Conservation (phyloP, 2,113 vertebrate species). For the Plotosus lineatus region DNA sequence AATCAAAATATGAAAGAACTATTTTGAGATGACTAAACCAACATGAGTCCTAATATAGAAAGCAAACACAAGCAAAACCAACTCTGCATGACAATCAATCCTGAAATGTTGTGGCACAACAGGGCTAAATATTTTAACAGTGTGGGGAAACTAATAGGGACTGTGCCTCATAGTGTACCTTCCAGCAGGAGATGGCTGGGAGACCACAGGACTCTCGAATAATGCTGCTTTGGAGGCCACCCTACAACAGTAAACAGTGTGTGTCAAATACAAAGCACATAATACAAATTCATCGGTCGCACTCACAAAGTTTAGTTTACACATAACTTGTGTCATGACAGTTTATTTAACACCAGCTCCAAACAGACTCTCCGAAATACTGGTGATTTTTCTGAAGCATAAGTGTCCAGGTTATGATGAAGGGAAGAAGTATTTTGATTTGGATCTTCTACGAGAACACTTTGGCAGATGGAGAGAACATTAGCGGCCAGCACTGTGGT, state of each 20-base stretch:
- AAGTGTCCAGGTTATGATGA: constrained; percentile 7
- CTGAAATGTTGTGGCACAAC: constrained; percentile 21
- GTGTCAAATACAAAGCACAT: constrained; percentile 25
- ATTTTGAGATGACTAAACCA: constrained; percentile 25
- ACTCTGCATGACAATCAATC: constrained; percentile 17
- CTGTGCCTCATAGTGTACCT: constrained; percentile 69
- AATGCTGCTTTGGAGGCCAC: constrained; percentile 81
- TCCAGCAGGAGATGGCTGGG: constrained; percentile 77
- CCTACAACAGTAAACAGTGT: constrained; percentile 71
- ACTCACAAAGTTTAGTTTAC: not conserved
- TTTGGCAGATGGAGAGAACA: constrained; percentile 4
- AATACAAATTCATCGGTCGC: not conserved
- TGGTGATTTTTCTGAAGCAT: not conserved
- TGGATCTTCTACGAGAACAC: constrained; percentile 14
- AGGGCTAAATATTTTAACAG: constrained; percentile 29
- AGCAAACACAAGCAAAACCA: constrained; percentile 15
- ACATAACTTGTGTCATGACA: not conserved
- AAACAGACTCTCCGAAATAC: constrained; percentile 9
- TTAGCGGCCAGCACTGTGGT: constrained; percentile 1
- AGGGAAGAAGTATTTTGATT: not conserved
- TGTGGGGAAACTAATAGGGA: constrained; percentile 4
- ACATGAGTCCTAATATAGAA: constrained; percentile 21
- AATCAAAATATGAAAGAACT: constrained; percentile 3
- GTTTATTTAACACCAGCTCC: not conserved
- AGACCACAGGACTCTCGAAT: constrained; percentile 85